Percentiles rank a stretch among this genome's conserved stretches.
Conservation (phyloP, 2,888 invertebrate genomes). For the Eilema depressum region DNA sequence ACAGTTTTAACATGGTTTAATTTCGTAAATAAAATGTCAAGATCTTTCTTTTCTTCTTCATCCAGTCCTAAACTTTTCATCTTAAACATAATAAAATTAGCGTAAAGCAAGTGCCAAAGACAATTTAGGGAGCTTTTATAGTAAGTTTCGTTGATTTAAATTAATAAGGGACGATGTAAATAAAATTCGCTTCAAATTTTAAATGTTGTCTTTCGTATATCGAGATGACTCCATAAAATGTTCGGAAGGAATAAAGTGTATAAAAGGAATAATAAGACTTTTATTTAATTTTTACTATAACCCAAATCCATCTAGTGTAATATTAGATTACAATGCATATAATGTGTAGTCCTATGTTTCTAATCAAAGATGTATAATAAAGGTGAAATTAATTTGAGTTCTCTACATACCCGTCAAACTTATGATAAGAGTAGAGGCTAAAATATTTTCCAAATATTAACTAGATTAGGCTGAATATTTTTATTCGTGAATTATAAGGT, state of each 20-base stretch:
- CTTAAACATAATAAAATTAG: conserved; percentile 46
- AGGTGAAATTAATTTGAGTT: too few relatives aligned
- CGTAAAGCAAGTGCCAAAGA: conserved; percentile 82
- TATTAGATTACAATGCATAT: background rate
- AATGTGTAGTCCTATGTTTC: too few relatives aligned
- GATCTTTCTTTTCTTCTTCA: conserved; percentile 15
- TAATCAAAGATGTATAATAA: too few relatives aligned
- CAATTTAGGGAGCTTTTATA: conserved; percentile 81
- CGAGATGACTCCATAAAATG: conserved; percentile 74
- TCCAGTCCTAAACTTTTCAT: conserved; percentile 24
- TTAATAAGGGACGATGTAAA: conserved; percentile 63
- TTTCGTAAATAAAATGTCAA: background rate
- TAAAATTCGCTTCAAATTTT: conserved; percentile 73
- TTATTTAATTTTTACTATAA: conserved; percentile 32
- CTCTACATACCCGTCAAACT: too few relatives aligned
- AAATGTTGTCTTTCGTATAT: conserved; percentile 76
- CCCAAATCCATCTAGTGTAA: background rate
- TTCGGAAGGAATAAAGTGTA: conserved; percentile 65
- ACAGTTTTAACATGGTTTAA: background rate
- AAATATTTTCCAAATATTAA: too few relatives aligned
- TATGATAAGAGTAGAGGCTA: too few relatives aligned
- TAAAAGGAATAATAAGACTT: conserved; percentile 47
- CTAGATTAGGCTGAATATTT: too few relatives aligned
- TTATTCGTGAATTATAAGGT: too few relatives aligned
- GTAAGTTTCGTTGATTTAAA: conserved; percentile 63